These are phyloP conservation scores for Mirounga angustirostris DNA, from an alignment of 2,113 vertebrate genomes.

Conservation along the genomic window DNA sequence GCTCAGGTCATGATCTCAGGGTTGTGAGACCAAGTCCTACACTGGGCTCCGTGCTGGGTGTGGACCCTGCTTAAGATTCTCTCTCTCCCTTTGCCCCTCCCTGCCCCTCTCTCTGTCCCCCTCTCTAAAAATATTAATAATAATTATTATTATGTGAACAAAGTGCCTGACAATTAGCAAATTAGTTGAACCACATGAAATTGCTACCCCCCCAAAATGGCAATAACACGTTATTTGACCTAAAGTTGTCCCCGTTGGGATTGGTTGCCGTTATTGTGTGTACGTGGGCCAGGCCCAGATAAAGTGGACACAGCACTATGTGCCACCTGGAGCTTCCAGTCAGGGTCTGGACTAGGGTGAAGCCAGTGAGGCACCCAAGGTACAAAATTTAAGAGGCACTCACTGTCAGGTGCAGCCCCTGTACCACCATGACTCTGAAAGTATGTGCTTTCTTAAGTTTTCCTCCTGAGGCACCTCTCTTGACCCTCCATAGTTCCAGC, in stretches of 20 bases:
- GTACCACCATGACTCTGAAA: not conserved
- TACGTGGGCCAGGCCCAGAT: not conserved
- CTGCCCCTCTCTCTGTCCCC: not conserved
- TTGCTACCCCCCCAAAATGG: not conserved
- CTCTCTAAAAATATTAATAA: not conserved
- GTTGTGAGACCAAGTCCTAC: not conserved
- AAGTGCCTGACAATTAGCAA: not conserved
- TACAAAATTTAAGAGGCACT: not conserved
- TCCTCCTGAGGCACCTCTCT: not conserved
- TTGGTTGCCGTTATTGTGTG: not conserved
- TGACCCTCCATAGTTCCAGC: not conserved
- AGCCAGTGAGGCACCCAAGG: not conserved
- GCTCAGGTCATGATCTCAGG: not conserved
- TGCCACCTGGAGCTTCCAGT: not conserved
- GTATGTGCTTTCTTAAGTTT: not conserved
- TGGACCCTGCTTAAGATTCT: not conserved
- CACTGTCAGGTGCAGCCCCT: not conserved
- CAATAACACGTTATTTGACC: not conserved
- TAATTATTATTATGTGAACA: not conserved
- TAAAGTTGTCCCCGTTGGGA: not conserved
- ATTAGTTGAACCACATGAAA: not conserved
- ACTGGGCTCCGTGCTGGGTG: not conserved
- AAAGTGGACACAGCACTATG: not conserved
- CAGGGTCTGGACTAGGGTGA: not conserved
- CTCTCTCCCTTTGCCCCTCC: not conserved